Conservation (phyloP, 2,888 invertebrate species). For the Epiblema foenella region DNA sequence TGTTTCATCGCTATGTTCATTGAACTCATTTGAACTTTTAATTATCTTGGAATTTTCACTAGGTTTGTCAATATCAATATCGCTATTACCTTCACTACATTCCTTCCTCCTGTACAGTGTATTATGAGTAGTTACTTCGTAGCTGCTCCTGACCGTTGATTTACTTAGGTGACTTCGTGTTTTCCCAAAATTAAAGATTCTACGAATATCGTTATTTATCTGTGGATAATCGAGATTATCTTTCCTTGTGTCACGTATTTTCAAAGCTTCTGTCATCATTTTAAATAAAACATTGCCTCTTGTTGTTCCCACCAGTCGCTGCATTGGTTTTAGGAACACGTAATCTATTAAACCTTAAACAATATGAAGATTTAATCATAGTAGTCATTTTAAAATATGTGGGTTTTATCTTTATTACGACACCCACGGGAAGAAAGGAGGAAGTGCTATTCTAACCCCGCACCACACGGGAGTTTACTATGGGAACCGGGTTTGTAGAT, state of each 20-base stretch:
- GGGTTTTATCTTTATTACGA: no score
- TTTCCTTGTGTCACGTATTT: not conserved
- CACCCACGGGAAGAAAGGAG: no score
- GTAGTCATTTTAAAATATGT: no score
- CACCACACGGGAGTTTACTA: no score
- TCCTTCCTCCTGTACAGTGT: not conserved
- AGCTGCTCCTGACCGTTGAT: not conserved
- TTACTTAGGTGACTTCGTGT: not conserved
- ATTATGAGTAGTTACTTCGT: not conserved
- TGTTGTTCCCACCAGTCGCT: not conserved
- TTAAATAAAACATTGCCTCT: slow-evolving; percentile 2
- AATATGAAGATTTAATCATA: no score
- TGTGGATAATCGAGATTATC: not conserved
- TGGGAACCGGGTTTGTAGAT: no score
- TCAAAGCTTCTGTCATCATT: not conserved
- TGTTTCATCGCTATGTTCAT: not conserved
- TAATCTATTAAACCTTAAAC: slow-evolving; percentile 14
- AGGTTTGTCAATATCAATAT: not conserved
- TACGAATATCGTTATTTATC: not conserved
- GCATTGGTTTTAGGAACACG: slow-evolving; percentile 16
- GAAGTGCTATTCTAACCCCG: no score
- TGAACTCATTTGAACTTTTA: not conserved
- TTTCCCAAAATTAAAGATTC: not conserved
- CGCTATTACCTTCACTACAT: not conserved
- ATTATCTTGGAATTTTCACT: not conserved